Evolutionary conservation across 2,797 vertebrate genomes (phyloP).

Genomic region (Gouania willdenowi): DNA sequence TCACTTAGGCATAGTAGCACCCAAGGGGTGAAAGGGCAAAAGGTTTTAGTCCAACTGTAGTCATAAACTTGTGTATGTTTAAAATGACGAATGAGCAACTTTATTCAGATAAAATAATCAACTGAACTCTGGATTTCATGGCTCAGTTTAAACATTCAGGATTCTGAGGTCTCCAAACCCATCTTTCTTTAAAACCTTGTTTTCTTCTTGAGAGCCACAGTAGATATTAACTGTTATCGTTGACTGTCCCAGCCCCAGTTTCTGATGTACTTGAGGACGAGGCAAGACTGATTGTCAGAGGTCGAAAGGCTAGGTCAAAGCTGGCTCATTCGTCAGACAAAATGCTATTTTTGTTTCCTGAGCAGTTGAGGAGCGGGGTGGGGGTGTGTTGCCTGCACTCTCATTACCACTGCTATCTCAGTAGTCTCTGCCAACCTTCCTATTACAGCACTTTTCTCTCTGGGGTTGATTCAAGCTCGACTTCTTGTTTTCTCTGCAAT

Average conservation of each 20-base stretch:
- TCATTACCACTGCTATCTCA: constrained; percentile 82
- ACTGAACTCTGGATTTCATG: constrained; percentile 20
- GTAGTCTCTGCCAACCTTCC: constrained; percentile 51
- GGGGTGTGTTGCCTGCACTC: constrained; percentile 62
- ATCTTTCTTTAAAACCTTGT: constrained; percentile 56
- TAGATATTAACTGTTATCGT: constrained; percentile 77
- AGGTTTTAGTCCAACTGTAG: constrained; percentile 42
- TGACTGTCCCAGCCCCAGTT: constrained; percentile 53
- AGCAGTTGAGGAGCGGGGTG: constrained; percentile 74
- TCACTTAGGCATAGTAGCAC: constrained; percentile 49
- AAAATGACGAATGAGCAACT: constrained; percentile 42
- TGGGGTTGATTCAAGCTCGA: constrained; percentile 43
- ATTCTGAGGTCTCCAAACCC: constrained; percentile 37
- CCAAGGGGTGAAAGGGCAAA: constrained; percentile 33
- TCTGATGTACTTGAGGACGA: constrained; percentile 78
- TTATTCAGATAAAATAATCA: constrained; percentile 18
- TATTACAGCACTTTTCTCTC: constrained; percentile 58
- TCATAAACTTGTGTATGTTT: constrained; percentile 58
- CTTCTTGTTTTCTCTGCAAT: constrained; percentile 48
- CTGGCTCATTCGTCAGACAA: constrained; percentile 86
- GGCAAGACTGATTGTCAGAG: constrained; percentile 95
- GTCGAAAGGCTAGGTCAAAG: constrained; percentile 93
- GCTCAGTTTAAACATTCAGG: constrained; percentile 42
- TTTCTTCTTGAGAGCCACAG: constrained; percentile 57
- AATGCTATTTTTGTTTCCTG: constrained; percentile 94